Conservation (phyloP, 1,140 invertebrate genomes). For the Cyclargus thomasi region DNA sequence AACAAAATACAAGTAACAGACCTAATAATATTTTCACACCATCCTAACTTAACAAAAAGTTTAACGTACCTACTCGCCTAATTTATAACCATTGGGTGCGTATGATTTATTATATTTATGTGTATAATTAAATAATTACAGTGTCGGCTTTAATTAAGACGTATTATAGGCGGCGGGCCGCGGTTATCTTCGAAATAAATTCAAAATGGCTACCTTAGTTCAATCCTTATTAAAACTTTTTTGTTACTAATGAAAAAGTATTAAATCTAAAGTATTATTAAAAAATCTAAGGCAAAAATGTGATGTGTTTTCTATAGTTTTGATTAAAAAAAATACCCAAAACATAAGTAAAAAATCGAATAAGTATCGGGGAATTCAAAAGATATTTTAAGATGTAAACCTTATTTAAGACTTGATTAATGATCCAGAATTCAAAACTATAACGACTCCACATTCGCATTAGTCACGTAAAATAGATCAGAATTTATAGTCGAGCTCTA, state of each 20-base stretch:
- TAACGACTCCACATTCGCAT: conserved; percentile 5
- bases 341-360: too few species aligned
- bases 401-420: not conserved
- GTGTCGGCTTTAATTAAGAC: conserved; percentile 64
- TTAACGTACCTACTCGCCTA: not conserved
- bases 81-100: not conserved
- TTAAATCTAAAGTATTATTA: too few species aligned
- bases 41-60: not conserved
- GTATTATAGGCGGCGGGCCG: conserved; percentile 55
- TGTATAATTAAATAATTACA: conserved; percentile 59
- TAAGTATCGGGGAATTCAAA: not conserved
- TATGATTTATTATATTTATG: not conserved
- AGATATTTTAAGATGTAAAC: not conserved
- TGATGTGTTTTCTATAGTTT: too few species aligned
- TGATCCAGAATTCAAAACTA: not conserved
- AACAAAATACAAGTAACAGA: too few species aligned
- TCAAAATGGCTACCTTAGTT: conserved; percentile 41
- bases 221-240: too few species aligned
- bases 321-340: too few species aligned
- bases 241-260: too few species aligned
- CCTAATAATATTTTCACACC: not conserved
- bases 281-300: too few species aligned
- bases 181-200: conserved; percentile 45
- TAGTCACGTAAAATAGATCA: conserved; percentile 10
- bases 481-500: not conserved